Evolutionary conservation across 2,797 vertebrate genomes (phyloP), one percentile per base, ranked within the genome.

Genomic region (Nannoperca obscura): DNA sequence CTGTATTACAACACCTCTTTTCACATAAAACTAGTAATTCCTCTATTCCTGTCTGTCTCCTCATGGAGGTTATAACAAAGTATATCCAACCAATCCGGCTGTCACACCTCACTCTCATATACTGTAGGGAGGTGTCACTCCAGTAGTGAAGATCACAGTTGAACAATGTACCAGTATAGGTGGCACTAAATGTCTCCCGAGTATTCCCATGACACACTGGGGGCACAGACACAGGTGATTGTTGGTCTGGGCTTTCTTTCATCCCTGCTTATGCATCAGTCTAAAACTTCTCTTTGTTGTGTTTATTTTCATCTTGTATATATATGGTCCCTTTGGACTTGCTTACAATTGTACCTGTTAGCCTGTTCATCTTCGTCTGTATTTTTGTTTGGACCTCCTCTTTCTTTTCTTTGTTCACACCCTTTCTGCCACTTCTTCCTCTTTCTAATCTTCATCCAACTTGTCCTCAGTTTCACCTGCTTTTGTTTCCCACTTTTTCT

Each of bases 381-480:
- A n/a, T 17, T 69, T 59, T 63, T 81, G 47, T 73, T 76, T 78
- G 6, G n/a, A 22, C 17, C 36, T 58, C 32, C 8, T 55, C 14
- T 58, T 44, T 46, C 7, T 44, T 63, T 6, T 62, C 57, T 69
- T 68, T 66, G n/a, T 75, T 57, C 70, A 52, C 20, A 53, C 14
- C 24, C 14, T n/a, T 0, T 30, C 42, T 46, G 30, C 38, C 14
- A 27, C 14, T 27, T 19, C 36, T 64, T 50, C 46, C 24, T 58
- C 62, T 50, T 70, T 50, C 36, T 80, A 74, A 80, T 78, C 69
- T 74, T 73, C 67, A 69, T 67, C 55, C 36, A 59, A 68, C 50
- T 70, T 73, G 63, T 83, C 50, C 54, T 64, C 44, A 50, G 24
- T 80, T 82, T 71, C 30, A 52, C 20, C 22, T 4, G 22, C 61